Evolutionary conservation across 2,888 invertebrate genomes (phyloP).

Genomic region (Scaptomyza parva): DNA sequence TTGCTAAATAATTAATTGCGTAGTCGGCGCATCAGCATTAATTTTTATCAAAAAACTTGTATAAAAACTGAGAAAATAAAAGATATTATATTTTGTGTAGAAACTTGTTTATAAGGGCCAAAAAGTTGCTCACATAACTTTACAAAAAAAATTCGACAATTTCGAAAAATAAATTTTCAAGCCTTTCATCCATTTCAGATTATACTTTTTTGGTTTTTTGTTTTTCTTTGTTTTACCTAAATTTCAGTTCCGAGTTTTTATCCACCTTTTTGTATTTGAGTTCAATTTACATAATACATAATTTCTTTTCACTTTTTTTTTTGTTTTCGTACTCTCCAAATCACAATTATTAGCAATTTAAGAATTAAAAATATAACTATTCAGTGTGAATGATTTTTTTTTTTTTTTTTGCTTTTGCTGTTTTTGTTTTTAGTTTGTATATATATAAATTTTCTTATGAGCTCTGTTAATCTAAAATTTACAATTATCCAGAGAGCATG

Average conservation of each 20-base stretch:
- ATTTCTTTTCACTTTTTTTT: slow-evolving; percentile 28
- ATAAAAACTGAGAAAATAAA: slow-evolving; percentile 48
- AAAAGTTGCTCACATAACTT: slow-evolving; percentile 53
- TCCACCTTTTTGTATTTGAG: slow-evolving; percentile 59
- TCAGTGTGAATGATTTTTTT: slow-evolving; percentile 53
- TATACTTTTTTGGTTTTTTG: slow-evolving; percentile 49
- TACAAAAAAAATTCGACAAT: slow-evolving; percentile 54
- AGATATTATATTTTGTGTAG: slow-evolving; percentile 17
- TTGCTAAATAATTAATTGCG: slow-evolving; percentile 40
- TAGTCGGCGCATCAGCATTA: slow-evolving; percentile 30
- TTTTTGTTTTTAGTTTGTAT: slow-evolving; percentile 27
- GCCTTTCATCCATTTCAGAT: slow-evolving; percentile 66
- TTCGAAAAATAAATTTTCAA: slow-evolving; percentile 73
- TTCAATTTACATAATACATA: slow-evolving; percentile 62
- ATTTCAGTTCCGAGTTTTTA: slow-evolving; percentile 72
- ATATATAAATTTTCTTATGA: slow-evolving; percentile 59
- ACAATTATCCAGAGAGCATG: slow-evolving; percentile 46
- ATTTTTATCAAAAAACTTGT: slow-evolving; percentile 40
- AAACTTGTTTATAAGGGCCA: slow-evolving; percentile 48
- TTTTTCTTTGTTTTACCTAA: slow-evolving; percentile 60
- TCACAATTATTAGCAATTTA: slow-evolving; percentile 82
- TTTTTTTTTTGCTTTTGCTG: slow-evolving; percentile 17
- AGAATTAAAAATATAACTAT: slow-evolving; percentile 77
- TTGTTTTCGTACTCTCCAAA: slow-evolving; percentile 79
- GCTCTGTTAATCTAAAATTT: slow-evolving; percentile 54